phyloP scores from a whole-genome alignment of 2,113 vertebrate genomes.

The Irena cyanogastra region DNA sequence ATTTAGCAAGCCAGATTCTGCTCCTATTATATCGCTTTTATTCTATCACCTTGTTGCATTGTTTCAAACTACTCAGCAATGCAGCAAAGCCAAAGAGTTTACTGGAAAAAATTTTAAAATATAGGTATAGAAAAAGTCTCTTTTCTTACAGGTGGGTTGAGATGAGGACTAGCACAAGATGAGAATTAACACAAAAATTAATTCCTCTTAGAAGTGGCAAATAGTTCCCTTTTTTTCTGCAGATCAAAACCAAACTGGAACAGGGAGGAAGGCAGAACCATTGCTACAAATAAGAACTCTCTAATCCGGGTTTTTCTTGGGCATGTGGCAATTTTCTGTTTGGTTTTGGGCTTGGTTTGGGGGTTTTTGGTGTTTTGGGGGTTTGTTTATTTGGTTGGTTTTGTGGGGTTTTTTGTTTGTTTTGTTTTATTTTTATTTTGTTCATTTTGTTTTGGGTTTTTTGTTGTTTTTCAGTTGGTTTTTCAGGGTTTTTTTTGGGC shows the following conservation, averaged over 20 bases:
- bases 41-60: background rate
- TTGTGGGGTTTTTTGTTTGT: background rate
- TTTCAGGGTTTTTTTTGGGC: too few relatives aligned
- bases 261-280: background rate
- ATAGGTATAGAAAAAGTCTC: background rate
- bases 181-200: background rate
- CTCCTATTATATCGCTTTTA: background rate
- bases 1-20: background rate
- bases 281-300: background rate
- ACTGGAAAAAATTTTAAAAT: background rate
- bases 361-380: background rate
- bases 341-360: background rate
- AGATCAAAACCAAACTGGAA: background rate
- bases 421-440: background rate
- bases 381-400: background rate
- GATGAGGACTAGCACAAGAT: background rate
- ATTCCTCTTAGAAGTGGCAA: background rate
- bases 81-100: background rate
- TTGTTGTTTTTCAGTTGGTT: too few relatives aligned
- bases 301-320: background rate
- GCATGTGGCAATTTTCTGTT: background rate
- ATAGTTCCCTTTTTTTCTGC: background rate
- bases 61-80: background rate
- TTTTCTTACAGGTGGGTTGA: background rate
- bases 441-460: background rate